These are phyloP conservation scores for Capromys pilorides DNA, from an alignment of 2,797 vertebrate species.

Conservation along the genomic window DNA sequence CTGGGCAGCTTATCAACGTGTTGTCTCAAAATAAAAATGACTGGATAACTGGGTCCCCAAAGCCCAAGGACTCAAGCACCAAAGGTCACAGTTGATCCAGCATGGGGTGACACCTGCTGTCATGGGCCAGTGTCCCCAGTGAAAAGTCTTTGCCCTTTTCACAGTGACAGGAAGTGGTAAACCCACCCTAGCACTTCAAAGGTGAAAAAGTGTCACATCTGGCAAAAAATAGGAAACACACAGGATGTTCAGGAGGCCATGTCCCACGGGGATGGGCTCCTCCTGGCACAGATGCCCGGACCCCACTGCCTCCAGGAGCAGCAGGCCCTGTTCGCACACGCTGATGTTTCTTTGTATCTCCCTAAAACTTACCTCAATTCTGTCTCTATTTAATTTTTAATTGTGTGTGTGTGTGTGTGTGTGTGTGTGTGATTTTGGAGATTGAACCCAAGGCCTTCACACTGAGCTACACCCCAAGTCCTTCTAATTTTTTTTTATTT, in stretches of 20 bases:
- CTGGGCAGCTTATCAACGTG: neutral
- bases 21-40: neutral
- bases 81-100: neutral
- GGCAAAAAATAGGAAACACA: slow-evolving; percentile 60
- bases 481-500: neutral
- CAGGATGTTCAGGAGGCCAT: slow-evolving; percentile 12
- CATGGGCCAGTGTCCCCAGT: fast-evolving
- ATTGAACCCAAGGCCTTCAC: neutral
- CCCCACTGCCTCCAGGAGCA: slow-evolving; percentile 73
- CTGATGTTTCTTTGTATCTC: neutral
- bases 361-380: neutral
- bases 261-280: no score
- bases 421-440: neutral
- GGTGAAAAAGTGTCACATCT: slow-evolving; percentile 62
- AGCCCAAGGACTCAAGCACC: neutral
- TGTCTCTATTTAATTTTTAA: neutral
- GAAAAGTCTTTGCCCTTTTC: neutral
- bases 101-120: neutral
- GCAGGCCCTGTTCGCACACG: neutral
- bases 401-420: neutral
- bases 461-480: neutral
- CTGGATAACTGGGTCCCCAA: neutral
- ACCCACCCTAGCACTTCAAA: slow-evolving; percentile 9
- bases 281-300: neutral
- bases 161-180: neutral